A percentile compares a stretch with the other conserved stretches of the same genome.
phyloP scores from a whole-genome alignment of 2,888 invertebrate species.

The Drosophila algonquin region DNA sequence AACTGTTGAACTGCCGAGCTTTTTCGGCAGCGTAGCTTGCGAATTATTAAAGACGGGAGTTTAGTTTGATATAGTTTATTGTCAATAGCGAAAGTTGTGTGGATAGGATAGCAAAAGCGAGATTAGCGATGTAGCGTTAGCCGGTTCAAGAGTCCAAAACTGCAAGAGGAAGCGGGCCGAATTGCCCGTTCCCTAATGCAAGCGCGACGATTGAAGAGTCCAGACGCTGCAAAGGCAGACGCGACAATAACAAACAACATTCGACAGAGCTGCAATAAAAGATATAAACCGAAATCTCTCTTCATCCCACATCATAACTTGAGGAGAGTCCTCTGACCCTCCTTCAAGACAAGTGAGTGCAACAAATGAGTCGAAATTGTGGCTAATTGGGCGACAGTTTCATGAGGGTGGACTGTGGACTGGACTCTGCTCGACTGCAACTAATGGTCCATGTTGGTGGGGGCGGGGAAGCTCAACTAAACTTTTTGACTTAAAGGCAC shows the following conservation, averaged over 20 bases:
- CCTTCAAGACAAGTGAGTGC: conserved; percentile 14
- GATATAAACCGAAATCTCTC: conserved; percentile 11
- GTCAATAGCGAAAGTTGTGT: too few species aligned
- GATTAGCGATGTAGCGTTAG: too few species aligned
- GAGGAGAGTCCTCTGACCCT: conserved; percentile 22
- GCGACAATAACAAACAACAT: conserved; percentile 44
- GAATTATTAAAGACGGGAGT: too few species aligned
- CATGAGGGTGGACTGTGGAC: not conserved
- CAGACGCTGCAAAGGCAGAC: too few species aligned
- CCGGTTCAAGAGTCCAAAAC: too few species aligned
- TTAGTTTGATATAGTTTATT: too few species aligned
- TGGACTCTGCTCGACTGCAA: not conserved
- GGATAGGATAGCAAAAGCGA: too few species aligned
- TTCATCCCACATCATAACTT: conserved; percentile 20
- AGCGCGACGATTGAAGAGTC: too few species aligned
- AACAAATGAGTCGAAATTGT: conserved; percentile 31
- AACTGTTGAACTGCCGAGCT: too few species aligned
- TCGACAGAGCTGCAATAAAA: conserved; percentile 17
- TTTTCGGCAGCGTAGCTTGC: too few species aligned
- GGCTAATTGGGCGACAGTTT: conserved; percentile 26
- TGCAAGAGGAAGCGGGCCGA: too few species aligned
- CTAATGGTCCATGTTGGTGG: not conserved
- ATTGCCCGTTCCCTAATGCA: too few species aligned
- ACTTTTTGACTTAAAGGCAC: not conserved
- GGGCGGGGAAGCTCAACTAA: not conserved